A percentile compares a stretch with the other conserved stretches of the same genome.
phyloP scores from a whole-genome alignment of 2,797 vertebrate species.

The Dallia pectoralis region DNA sequence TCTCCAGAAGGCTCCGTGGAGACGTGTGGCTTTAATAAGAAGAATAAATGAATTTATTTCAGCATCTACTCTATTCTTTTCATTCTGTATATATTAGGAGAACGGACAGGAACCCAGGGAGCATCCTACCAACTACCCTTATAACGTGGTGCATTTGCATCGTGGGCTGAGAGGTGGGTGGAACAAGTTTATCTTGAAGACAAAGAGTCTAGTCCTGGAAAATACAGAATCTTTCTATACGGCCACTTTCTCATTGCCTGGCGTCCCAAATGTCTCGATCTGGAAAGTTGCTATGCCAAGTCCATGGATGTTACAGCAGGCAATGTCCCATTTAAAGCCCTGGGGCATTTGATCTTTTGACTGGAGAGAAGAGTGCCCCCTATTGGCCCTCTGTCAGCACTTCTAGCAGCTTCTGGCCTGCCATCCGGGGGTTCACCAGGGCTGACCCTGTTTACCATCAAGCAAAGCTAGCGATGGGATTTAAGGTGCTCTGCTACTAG shows the following conservation, averaged over 20 bases:
- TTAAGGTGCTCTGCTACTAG: too few species aligned
- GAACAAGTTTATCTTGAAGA: background rate
- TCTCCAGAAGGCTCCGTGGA: background rate
- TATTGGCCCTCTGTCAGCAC: too few species aligned
- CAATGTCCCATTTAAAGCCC: too few species aligned
- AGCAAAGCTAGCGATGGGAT: too few species aligned
- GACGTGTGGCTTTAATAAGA: conserved; percentile 23
- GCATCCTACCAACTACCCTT: background rate
- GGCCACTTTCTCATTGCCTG: background rate
- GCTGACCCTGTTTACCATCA: too few species aligned
- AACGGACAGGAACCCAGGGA: background rate
- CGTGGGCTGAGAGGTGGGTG: background rate
- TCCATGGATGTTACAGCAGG: too few species aligned
- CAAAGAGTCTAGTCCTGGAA: background rate
- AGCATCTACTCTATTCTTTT: conserved; percentile 5
- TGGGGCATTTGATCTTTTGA: too few species aligned
- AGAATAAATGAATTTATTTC: conserved; percentile 22
- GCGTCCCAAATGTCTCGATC: too few species aligned
- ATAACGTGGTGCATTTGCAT: background rate
- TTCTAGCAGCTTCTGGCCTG: too few species aligned
- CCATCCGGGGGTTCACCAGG: too few species aligned
- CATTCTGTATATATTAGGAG: background rate
- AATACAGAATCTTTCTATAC: background rate
- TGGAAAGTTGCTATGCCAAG: too few species aligned
- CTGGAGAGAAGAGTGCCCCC: too few species aligned